These are phyloP conservation scores for Microcebus murinus DNA, from an alignment of 2,113 vertebrate species.

Conservation along the genomic window DNA sequence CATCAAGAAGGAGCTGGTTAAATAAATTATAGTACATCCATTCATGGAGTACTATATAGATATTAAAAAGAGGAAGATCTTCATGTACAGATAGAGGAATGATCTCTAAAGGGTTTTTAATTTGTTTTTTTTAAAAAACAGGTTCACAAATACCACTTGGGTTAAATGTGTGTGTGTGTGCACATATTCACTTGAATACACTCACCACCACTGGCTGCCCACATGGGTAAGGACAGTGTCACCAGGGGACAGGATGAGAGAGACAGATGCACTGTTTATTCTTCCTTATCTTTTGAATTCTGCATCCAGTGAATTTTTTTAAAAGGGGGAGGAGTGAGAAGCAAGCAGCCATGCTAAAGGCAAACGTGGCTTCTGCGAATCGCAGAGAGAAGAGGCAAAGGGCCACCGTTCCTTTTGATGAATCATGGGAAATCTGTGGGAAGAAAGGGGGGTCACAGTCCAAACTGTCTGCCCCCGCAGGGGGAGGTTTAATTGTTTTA, in stretches of 20 bases:
- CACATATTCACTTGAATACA: background rate
- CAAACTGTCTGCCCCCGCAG: background rate
- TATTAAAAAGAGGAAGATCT: background rate
- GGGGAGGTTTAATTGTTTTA: background rate
- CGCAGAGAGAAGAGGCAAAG: background rate
- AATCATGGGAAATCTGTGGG: conserved; percentile 12
- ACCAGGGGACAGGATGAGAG: background rate
- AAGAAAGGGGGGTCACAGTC: background rate
- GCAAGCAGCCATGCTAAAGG: background rate
- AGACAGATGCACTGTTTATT: accelerated
- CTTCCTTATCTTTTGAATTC: background rate
- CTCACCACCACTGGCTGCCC: accelerated
- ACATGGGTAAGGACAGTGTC: background rate
- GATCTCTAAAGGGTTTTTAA: background rate
- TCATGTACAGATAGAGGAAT: background rate
- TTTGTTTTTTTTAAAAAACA: background rate
- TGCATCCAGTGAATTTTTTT: background rate
- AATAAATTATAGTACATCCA: background rate
- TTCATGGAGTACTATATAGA: background rate
- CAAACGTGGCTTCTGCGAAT: background rate
- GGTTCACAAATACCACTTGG: background rate
- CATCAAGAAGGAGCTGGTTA: background rate
- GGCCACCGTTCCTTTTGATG: background rate
- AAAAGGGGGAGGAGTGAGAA: background rate
- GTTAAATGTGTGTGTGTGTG: background rate